Base-by-base conservation (phyloP, 2,888 invertebrate species). In the Amiota communis region DNA sequence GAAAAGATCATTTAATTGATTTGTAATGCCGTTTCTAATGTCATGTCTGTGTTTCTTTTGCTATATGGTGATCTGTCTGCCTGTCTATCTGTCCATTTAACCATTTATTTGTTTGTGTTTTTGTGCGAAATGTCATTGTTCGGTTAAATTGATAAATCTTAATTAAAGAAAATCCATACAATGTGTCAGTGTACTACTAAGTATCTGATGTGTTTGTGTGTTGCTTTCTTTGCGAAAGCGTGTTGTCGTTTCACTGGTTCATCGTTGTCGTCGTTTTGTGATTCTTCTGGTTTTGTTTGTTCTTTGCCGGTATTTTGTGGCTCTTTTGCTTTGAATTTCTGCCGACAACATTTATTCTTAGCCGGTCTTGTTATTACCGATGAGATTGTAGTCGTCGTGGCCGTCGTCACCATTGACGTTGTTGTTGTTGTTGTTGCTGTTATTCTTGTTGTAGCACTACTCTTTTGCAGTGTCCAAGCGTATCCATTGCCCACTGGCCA, bases 131-230 rank as follows among this genome's bases (percentile, higher is more conserved):
- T 63, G 63, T 36, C 63, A 63, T 63, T 63, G 63, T 63, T 36
- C 36, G 36, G 36, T 36, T 59, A 20, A 13, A 68, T 68, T 68
- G 67, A 68, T 68, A 68, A 68, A 68, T 68, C 53, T 68, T 68
- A 68, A 68, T 68, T 68, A 68, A 68, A 68, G 51, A 68, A 36
- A 68, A 53, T 68, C 67, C 67, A 68, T 68, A 68, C 67, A 53
- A 68, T 23, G 67, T 68, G 67, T 68, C 67, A 68, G 36, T 65
- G 23, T 63, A 12, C 46, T 63, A 36, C 36, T 36, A 36, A 36
- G 15, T 59, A n/a, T 20, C 59, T n/a, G 15, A 15, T 63, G 36
- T 11, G 63, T 63, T 46, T 46, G 36, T 36, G 63, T 46, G 59
- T n/a, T 15, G 59, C 15, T 11, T 59, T 59, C 53, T n/a, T n/a